Base-by-base conservation (phyloP, 2,797 vertebrate species). In the Toxotes lorentzi region DNA sequence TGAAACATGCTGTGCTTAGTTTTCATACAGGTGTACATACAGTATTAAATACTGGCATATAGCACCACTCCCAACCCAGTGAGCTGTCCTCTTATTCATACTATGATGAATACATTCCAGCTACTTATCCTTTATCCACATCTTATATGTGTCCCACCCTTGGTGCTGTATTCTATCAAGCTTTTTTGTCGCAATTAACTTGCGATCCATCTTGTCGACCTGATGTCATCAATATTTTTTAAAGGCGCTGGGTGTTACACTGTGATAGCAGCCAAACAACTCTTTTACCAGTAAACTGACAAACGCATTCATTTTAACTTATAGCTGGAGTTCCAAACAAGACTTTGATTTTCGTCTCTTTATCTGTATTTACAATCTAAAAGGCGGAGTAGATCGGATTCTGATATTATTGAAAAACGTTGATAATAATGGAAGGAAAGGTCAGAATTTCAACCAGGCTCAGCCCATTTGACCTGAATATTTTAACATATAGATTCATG, bases 1-100 rank as follows among this genome's bases (percentile, higher is more conserved):
- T 62, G 10, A 66, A 62, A 61, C 30, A 53, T 27, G 24, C 2
- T n/a, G 24, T 32, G 12, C 35, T 53, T 45, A 13, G 6, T 45
- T 64, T 73, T 61, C 16, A 48, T 47, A 32, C 13, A 68, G 17
- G 61, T 58, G 57, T 38, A 47, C 61, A 45, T 30, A 50, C 7
- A 48, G 4, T 65, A 45, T 54, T 21, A 57, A 73, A 43, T 13
- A 48, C 5, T 59, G 14, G 21, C 43, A 48, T 11, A 30, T 7
- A 21, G 64, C 43, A 64, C 81, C 78, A 76, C 83, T 84, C 86
- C 86, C 75, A 47, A n/a, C 23, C 62, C 0, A 21, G 11, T 72
- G 59, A 82, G 54, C 63, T 63, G 58, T 67, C 76, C 67, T 78
- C 80, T 86, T 82, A 86, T 67, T 86, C 87, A 82, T 24, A 41